phyloP scores from a whole-genome alignment of 2,888 invertebrate genomes.

The Cryptophagus acutangulus region DNA sequence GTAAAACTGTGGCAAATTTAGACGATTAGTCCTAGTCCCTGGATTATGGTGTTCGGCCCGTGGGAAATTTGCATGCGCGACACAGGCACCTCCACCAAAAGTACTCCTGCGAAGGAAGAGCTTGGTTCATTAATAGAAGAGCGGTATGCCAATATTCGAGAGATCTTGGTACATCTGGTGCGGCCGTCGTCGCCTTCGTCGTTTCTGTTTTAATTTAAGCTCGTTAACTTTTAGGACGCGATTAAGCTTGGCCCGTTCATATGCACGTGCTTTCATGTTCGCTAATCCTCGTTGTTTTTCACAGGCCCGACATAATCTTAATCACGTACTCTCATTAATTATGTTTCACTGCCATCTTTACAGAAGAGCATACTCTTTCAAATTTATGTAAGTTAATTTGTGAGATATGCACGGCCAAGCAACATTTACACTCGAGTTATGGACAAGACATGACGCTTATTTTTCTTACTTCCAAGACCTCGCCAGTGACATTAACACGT shows the following conservation, averaged over 20 bases:
- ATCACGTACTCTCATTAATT: slow-evolving; percentile 47
- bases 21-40: slow-evolving; percentile 15
- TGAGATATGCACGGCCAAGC: not conserved
- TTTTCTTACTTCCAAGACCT: slow-evolving; percentile 25
- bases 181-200: slow-evolving; percentile 20
- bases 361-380: slow-evolving; percentile 28
- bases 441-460: slow-evolving; percentile 36
- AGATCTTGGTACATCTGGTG: slow-evolving; percentile 16
- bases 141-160: slow-evolving; percentile 6
- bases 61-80: slow-evolving; percentile 17
- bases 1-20: slow-evolving; percentile 20
- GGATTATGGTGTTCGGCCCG: slow-evolving; percentile 11
- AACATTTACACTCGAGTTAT: slow-evolving; percentile 23
- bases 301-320: slow-evolving; percentile 40
- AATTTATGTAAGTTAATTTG: slow-evolving; percentile 38
- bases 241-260: slow-evolving; percentile 20
- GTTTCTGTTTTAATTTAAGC: slow-evolving; percentile 28
- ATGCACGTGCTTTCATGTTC: slow-evolving; percentile 19
- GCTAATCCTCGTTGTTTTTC: slow-evolving; percentile 25
- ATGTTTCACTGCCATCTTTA: slow-evolving; percentile 41
- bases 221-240: slow-evolving; percentile 24
- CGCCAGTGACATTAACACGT: no score
- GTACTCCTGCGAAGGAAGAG: not conserved
- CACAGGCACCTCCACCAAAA: slow-evolving; percentile 10
- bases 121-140: slow-evolving; percentile 2